phyloP scores from a whole-genome alignment of 2,888 invertebrate genomes.

The Eupithecia centaureata region DNA sequence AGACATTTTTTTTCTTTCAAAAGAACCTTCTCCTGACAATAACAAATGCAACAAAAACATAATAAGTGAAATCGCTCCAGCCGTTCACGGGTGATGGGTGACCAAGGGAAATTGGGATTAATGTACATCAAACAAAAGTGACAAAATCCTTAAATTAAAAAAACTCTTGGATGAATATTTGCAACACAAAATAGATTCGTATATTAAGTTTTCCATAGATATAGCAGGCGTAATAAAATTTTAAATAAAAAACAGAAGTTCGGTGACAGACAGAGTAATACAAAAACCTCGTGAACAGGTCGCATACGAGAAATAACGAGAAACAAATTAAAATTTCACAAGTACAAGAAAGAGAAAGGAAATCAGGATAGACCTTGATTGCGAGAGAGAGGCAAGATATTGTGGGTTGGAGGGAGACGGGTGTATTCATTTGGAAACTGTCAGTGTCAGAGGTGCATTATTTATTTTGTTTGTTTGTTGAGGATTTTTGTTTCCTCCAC shows the following conservation, averaged over 20 bases:
- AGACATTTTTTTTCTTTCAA: too few species aligned
- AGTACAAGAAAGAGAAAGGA: slow-evolving; percentile 46
- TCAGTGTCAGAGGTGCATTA: slow-evolving; percentile 71
- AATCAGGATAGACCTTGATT: not conserved
- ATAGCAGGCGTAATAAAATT: not conserved
- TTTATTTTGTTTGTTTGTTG: slow-evolving; percentile 56
- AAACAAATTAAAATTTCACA: slow-evolving; percentile 27
- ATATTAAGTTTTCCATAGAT: not conserved
- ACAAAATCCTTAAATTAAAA: not conserved
- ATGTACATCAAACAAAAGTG: not conserved
- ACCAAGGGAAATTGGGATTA: too few species aligned
- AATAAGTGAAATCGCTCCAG: too few species aligned
- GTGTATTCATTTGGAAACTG: slow-evolving; percentile 72
- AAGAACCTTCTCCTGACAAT: too few species aligned
- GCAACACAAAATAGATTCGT: too few species aligned
- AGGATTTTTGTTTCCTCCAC: slow-evolving; percentile 38
- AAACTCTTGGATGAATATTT: not conserved
- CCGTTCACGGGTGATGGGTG: too few species aligned
- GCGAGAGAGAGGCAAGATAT: not conserved
- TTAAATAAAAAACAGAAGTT: not conserved
- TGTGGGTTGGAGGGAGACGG: slow-evolving; percentile 49
- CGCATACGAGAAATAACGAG: slow-evolving; percentile 15
- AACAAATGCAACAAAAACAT: too few species aligned
- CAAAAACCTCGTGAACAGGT: slow-evolving; percentile 11
- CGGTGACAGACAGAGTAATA: not conserved